Evolutionary conservation across 2,888 invertebrate genomes (phyloP).

Genomic region (Caenorhabditis afra): DNA sequence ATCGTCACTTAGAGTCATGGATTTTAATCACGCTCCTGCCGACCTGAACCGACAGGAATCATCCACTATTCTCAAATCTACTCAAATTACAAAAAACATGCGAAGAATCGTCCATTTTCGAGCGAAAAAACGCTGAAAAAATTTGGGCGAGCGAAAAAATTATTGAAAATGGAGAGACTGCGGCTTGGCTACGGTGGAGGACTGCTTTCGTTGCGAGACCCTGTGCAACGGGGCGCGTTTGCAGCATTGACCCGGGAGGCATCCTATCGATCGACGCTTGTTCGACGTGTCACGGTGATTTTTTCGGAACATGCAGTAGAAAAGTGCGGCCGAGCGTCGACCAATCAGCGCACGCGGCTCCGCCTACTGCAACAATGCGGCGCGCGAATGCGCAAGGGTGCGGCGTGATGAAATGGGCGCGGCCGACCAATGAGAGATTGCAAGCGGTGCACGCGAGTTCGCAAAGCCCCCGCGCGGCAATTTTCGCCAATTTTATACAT

Average conservation of each 20-base stretch:
- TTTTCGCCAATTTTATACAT: too few relatives aligned
- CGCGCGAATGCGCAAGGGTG: too few relatives aligned
- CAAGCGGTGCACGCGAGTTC: too few relatives aligned
- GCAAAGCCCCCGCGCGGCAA: too few relatives aligned
- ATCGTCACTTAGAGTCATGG: slow-evolving; percentile 58
- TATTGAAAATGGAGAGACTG: slow-evolving; percentile 6
- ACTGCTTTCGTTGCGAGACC: slow-evolving; percentile 49
- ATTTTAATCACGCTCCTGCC: slow-evolving; percentile 58
- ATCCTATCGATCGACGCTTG: not conserved
- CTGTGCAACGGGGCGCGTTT: slow-evolving; percentile 40
- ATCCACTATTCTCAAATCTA: slow-evolving; percentile 66
- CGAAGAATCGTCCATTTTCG: slow-evolving; percentile 22
- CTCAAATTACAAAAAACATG: slow-evolving; percentile 46
- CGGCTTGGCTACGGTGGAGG: slow-evolving; percentile 25
- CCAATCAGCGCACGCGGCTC: too few relatives aligned
- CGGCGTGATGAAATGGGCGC: too few relatives aligned
- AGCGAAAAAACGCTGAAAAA: slow-evolving; percentile 40
- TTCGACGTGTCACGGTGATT: not conserved
- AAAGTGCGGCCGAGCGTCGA: too few relatives aligned
- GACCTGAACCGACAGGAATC: slow-evolving; percentile 51
- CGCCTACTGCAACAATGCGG: too few relatives aligned
- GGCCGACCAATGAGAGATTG: too few relatives aligned
- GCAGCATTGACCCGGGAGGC: not conserved
- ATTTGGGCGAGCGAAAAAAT: slow-evolving; percentile 52
- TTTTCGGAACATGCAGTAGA: not conserved